Percentiles rank a stretch among this genome's conserved stretches.
These are phyloP conservation scores for Seira musarum DNA, from an alignment of 2,888 invertebrate genomes.

Conservation along the genomic window DNA sequence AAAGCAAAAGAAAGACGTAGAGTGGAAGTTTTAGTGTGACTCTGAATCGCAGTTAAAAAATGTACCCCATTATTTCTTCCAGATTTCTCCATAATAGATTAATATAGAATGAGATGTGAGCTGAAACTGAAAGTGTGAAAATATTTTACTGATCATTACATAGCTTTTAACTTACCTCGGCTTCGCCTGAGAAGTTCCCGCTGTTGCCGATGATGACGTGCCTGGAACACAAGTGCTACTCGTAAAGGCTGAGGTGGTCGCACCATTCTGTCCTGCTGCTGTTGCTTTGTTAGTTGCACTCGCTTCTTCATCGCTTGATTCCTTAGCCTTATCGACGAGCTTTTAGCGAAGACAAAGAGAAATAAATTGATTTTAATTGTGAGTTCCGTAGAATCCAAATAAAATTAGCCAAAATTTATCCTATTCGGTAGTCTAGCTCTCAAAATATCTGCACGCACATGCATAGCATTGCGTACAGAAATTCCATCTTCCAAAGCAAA, in stretches of 20 bases:
- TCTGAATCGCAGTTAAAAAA: too few relatives aligned
- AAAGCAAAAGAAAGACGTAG: neutral
- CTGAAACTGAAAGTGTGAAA: neutral
- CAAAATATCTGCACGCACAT: too few relatives aligned
- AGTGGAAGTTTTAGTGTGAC: slow-evolving; percentile 1
- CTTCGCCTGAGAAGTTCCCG: slow-evolving; percentile 46
- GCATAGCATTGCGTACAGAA: too few relatives aligned
- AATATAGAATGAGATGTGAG: too few relatives aligned
- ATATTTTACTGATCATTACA: neutral
- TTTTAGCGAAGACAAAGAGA: neutral
- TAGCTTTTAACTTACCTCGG: slow-evolving; percentile 32
- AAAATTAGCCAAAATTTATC: too few relatives aligned
- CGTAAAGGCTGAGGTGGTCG: slow-evolving; percentile 27
- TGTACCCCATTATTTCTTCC: too few relatives aligned
- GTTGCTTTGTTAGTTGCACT: slow-evolving; percentile 32
- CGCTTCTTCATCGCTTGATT: slow-evolving; percentile 39
- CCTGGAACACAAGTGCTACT: neutral
- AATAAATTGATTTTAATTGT: too few relatives aligned
- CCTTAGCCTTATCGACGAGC: slow-evolving; percentile 38
- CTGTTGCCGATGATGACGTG: slow-evolving; percentile 23
- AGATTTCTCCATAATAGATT: too few relatives aligned
- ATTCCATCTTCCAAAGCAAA: too few relatives aligned
- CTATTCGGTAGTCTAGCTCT: too few relatives aligned
- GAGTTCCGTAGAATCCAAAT: too few relatives aligned
- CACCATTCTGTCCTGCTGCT: slow-evolving; percentile 49